phyloP scores from a whole-genome alignment of 2,888 invertebrate species.

The Acanthoscelides obtectus region DNA sequence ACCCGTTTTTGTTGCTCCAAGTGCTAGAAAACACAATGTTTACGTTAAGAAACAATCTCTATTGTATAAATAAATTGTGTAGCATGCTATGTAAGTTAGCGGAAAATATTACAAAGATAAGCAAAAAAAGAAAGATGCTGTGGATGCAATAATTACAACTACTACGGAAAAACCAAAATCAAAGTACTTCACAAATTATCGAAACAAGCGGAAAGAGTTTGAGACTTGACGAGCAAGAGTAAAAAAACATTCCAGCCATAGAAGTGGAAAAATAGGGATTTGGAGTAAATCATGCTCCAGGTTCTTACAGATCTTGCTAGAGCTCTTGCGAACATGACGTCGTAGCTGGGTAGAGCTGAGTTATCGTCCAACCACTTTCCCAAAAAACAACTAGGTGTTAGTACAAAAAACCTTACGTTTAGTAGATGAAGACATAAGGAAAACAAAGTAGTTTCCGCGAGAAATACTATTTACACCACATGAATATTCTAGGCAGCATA shows the following conservation, averaged over 20 bases:
- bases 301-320: slow-evolving; percentile 64
- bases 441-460: not conserved
- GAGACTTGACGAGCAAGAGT: not conserved
- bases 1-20: slow-evolving; percentile 67
- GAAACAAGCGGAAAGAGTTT: not conserved
- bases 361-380: slow-evolving; percentile 71
- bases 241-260: not conserved
- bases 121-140: not conserved
- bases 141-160: not conserved
- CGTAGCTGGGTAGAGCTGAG: slow-evolving; percentile 61
- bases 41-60: not conserved
- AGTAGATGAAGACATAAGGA: not conserved
- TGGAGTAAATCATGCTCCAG: slow-evolving; percentile 15
- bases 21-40: slow-evolving; percentile 50
- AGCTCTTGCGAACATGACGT: slow-evolving; percentile 66
- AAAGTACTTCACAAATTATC: not conserved
- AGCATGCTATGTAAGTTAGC: not conserved
- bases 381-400: slow-evolving; percentile 19
- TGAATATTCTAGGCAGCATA: no score
- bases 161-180: not conserved
- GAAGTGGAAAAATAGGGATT: slow-evolving; percentile 5
- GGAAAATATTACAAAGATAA: not conserved
- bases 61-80: not conserved
- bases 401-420: slow-evolving; percentile 6
- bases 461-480: not conserved